Conservation (phyloP, 2,113 vertebrate genomes). For the Clarias macrocephalus region DNA sequence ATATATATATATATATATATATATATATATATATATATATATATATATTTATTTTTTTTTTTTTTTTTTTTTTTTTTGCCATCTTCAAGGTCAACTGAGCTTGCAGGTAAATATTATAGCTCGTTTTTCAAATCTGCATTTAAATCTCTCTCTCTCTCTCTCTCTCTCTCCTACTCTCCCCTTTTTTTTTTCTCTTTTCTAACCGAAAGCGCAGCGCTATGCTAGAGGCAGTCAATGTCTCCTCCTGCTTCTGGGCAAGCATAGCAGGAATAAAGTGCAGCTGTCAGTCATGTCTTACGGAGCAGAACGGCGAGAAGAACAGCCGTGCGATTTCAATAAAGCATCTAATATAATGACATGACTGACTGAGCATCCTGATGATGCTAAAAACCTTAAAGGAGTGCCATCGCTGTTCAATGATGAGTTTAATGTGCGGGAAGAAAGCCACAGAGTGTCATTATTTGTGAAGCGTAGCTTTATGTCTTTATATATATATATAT, state of each 20-base stretch:
- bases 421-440: slow-evolving; percentile 51
- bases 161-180: not conserved
- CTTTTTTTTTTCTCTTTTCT: not conserved
- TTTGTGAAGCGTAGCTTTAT: not conserved
- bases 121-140: slow-evolving; percentile 20
- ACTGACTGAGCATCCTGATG: slow-evolving; percentile 63
- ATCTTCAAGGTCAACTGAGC: not conserved
- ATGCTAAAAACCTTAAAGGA: slow-evolving; percentile 63
- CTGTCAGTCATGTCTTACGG: slow-evolving; percentile 46
- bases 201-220: slow-evolving; percentile 7
- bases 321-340: slow-evolving; percentile 57
- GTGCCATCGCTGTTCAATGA: slow-evolving; percentile 55
- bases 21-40: no score
- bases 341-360: slow-evolving; percentile 62
- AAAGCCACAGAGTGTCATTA: slow-evolving; percentile 14
- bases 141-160: not conserved
- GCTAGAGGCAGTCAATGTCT: slow-evolving; percentile 13
- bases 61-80: not conserved
- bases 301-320: slow-evolving; percentile 52
- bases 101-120: slow-evolving; percentile 11
- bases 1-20: no score
- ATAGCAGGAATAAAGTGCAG: slow-evolving; percentile 33
- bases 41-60: no score
- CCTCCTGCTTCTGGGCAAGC: slow-evolving; percentile 42
- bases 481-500: not conserved